Evolutionary conservation across 2,888 invertebrate genomes (phyloP).

Genomic region (Dolomedes plantarius): DNA sequence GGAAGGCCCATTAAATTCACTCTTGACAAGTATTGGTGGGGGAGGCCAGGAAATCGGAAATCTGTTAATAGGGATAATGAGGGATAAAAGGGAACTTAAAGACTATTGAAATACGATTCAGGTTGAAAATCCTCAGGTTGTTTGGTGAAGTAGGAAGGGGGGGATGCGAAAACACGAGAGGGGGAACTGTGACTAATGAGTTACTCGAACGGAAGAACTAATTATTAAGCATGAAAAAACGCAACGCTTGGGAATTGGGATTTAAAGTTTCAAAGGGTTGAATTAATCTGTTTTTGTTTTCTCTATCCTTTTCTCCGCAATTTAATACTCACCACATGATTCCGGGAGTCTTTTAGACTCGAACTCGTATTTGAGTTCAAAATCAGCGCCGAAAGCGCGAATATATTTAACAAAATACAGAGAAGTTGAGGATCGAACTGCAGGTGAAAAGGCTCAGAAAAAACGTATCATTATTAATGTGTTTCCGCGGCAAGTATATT

Average conservation of each 20-base stretch:
- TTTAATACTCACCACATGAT: slow-evolving; percentile 15
- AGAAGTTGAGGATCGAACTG: not conserved
- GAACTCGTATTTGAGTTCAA: slow-evolving; percentile 31
- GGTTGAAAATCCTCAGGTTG: slow-evolving; percentile 38
- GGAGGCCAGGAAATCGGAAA: slow-evolving; percentile 58
- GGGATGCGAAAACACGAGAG: slow-evolving; percentile 1
- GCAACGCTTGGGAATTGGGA: slow-evolving; percentile 64
- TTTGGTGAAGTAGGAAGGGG: slow-evolving; percentile 15
- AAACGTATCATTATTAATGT: slow-evolving; percentile 12
- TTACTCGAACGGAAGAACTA: slow-evolving; percentile 52
- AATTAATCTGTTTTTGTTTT: slow-evolving; percentile 53
- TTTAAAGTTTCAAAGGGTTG: slow-evolving; percentile 71
- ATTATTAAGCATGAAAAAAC: slow-evolving; percentile 67
- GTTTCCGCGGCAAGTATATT: not conserved
- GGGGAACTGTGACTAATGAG: slow-evolving; percentile 61
- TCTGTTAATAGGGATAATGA: slow-evolving; percentile 66
- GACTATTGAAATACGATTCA: slow-evolving; percentile 71
- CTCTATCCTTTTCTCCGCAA: slow-evolving; percentile 1
- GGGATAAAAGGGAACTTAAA: slow-evolving; percentile 66
- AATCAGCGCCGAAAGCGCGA: slow-evolving; percentile 56
- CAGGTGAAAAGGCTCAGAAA: not conserved
- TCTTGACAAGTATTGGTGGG: slow-evolving; percentile 62
- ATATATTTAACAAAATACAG: slow-evolving; percentile 57
- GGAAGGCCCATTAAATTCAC: slow-evolving; percentile 57
- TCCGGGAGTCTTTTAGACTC: slow-evolving; percentile 8